Conservation (phyloP, 2,797 vertebrate genomes). For the Acrocephalus scirpaceus region DNA sequence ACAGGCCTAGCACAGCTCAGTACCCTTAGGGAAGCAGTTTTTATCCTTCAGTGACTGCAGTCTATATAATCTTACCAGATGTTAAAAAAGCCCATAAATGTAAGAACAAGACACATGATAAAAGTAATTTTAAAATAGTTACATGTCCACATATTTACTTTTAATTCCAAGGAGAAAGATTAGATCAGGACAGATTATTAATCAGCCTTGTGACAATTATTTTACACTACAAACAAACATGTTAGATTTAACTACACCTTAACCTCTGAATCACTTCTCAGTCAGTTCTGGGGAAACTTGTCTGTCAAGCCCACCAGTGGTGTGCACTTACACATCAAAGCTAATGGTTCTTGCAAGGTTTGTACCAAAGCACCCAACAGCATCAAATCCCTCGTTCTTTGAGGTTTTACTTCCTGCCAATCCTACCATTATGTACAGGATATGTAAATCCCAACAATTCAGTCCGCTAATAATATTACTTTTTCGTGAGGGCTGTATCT, state of each 20-base stretch:
- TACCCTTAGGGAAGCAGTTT: background rate
- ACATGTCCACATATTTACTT: background rate
- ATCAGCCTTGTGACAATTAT: background rate
- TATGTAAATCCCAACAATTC: background rate
- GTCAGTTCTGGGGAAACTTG: background rate
- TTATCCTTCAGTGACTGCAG: background rate
- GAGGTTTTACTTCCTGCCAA: background rate
- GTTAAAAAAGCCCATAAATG: fast-evolving
- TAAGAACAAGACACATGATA: background rate
- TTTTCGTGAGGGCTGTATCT: background rate
- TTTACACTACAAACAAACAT: background rate
- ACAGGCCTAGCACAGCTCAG: background rate
- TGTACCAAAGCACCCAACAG: background rate
- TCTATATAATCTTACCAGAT: background rate
- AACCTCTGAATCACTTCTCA: conserved; percentile 12
- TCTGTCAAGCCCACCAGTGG: background rate
- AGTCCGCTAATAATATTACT: background rate
- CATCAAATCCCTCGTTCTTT: background rate
- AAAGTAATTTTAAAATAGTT: background rate
- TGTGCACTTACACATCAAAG: background rate
- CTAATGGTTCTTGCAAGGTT: background rate
- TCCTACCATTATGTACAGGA: background rate
- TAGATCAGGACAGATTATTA: background rate
- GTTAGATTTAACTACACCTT: background rate
- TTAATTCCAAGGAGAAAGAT: background rate